A percentile compares a stretch with the other conserved stretches of the same genome.
These are phyloP conservation scores for Fragum whitleyi DNA, from an alignment of 2,888 invertebrate species.

Conservation along the genomic window DNA sequence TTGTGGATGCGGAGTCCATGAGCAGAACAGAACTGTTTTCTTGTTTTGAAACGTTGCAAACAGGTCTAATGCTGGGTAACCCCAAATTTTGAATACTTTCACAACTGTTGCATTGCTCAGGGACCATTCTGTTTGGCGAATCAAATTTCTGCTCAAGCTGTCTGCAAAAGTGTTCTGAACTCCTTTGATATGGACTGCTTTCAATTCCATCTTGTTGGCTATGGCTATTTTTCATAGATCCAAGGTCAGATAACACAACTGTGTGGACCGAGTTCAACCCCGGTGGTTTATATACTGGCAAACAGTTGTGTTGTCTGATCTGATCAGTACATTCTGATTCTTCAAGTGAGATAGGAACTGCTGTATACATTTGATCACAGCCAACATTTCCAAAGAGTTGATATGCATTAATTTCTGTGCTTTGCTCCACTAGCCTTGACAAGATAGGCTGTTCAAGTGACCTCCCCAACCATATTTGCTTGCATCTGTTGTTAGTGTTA, in stretches of 20 bases:
- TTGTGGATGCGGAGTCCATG: constrained; percentile 46
- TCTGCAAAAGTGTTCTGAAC: constrained; percentile 54
- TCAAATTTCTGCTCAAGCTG: constrained; percentile 33
- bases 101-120: constrained; percentile 35
- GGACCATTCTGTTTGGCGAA: constrained; percentile 51
- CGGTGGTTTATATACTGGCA: constrained; percentile 45
- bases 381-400: constrained; percentile 50
- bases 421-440: constrained; percentile 36
- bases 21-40: constrained; percentile 47
- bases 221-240: constrained; percentile 44
- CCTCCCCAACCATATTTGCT: constrained; percentile 45
- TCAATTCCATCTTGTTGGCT: constrained; percentile 43
- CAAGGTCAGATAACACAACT: constrained; percentile 40
- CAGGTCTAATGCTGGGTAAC: constrained; percentile 35
- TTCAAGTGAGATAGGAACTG: constrained; percentile 30
- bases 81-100: constrained; percentile 47
- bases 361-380: constrained; percentile 25
- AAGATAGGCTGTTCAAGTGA: constrained; percentile 36
- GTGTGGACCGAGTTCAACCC: constrained; percentile 36
- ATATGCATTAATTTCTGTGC: constrained; percentile 51
- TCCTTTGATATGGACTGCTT: constrained; percentile 54
- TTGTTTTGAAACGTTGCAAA: constrained; percentile 46
- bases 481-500: too few species aligned
- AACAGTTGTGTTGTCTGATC: constrained; percentile 44
- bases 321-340: constrained; percentile 39